Base-by-base conservation (phyloP, 2,888 invertebrate genomes). In the Seira ritae region DNA sequence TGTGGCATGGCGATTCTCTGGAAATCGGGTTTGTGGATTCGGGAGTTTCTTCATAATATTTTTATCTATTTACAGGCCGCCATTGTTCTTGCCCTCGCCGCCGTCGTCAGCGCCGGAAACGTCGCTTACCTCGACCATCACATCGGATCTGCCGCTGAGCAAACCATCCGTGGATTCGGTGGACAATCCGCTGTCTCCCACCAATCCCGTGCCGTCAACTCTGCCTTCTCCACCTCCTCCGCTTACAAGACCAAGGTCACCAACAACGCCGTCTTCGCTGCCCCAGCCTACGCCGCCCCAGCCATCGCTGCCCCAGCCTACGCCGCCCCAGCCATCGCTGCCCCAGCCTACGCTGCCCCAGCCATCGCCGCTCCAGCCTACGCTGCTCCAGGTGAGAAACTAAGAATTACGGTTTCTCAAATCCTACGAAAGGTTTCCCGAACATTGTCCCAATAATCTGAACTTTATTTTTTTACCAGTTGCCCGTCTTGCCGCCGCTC, bases 401-500 rank as follows among this genome's bases (percentile, higher is more conserved):
- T 42, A 6, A 42, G 6, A 42, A 42, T 42, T 42, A 42, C 12
- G 12, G 12, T 42, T 42, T 42, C 6, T 12, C n/a, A n/a, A n/a
- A n/a, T n/a, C n/a, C n/a, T n/a, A n/a, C n/a, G n/a, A 42, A 42
- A 42, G 42, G 42, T 42, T 12, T n/a, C n/a, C n/a, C 6, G 42
- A 6, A 42, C 6, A 42, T 8, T 42, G 42, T 42, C 6, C 42
- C 42, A 42, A 6, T 42, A 42, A 8, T 8, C 6, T 42, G 12
- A 42, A 8, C 12, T 6, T 12, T 42, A 42, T 8, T 42, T 42
- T 42, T 42, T 42, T 42, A 42, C 90, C 91, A 67, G 91, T 91
- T 55, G 72, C 87, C 70, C 79, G 71, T 67, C 87, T 89, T 84
- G 89, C 89, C 37, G 89, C 90, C 60, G 84, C 91, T 88, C 90